Evolutionary conservation across 2,888 invertebrate genomes (phyloP).

Genomic region (Thecocarcelia acutangulata): DNA sequence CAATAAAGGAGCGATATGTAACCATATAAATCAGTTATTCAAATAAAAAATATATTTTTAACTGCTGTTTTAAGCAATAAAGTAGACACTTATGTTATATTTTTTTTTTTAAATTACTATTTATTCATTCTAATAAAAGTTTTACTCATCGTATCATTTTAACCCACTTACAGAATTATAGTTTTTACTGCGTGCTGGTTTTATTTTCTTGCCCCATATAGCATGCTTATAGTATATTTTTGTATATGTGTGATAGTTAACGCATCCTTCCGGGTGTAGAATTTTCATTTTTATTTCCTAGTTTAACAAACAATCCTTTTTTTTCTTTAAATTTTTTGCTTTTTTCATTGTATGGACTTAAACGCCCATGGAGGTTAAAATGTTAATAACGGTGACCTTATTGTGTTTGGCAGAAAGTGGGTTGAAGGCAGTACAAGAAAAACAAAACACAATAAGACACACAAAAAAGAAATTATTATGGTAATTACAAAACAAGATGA

Average conservation of each 20-base stretch:
- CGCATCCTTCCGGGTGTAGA: constrained; percentile 56
- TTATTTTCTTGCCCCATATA: not conserved
- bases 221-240: not conserved
- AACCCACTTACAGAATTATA: constrained; percentile 32
- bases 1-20: too few species aligned
- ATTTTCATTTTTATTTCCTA: constrained; percentile 23
- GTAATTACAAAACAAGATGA: constrained; percentile 32
- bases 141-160: constrained; percentile 20
- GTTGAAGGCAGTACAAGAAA: not conserved
- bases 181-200: constrained; percentile 19
- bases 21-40: too few species aligned
- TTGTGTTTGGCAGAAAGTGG: constrained; percentile 25
- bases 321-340: not conserved
- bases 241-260: constrained; percentile 23
- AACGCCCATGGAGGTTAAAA: constrained; percentile 35
- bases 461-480: constrained; percentile 25
- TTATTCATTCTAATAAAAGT: constrained; percentile 12
- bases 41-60: too few species aligned
- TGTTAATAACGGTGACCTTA: constrained; percentile 53
- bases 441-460: not conserved
- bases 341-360: constrained; percentile 8
- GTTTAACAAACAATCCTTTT: not conserved
- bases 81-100: too few species aligned
- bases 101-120: too few species aligned
- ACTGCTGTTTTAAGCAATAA: too few species aligned